Base-by-base conservation (phyloP, 2,797 vertebrate species). In the Gymnothorax javanicus region DNA sequence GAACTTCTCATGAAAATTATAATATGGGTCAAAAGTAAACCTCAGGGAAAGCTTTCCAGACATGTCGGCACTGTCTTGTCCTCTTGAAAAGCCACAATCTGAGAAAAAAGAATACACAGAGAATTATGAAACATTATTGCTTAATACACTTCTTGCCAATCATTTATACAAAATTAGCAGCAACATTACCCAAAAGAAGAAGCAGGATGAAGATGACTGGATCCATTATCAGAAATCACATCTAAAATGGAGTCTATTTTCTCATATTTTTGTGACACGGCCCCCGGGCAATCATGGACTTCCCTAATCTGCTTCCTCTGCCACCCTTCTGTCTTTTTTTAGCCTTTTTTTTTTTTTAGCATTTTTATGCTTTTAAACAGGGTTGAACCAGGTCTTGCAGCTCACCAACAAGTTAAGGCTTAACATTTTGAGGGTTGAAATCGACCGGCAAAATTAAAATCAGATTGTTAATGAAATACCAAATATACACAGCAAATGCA, bases 21-120 rank as follows among this genome's bases (percentile, higher is more conserved):
- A 95, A 87, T 87, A 52, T 0, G 93, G 82, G 33, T 93, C 62
- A 83, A 94, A 95, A 1, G 33, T 6, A 56, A 95, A 83, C 79
- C 33, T 92, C 82, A 96, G 90, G 82, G 87, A 85, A 84, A 96
- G 88, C 15, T 90, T 86, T 73, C 91, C 88, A 84, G 87, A 89
- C 87, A 82, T 86, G 85, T 91, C 33, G 7, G 87, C 90, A 77
- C 7, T 88, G 87, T 94, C 88, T 84, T 93, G 91, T 84, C 92
- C 93, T 8, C 89, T 89, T 15, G 91, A 60, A 82, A 58, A 62
- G 88, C 89, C 86, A 15, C 91, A 5, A 86, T 90, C 95, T 96
- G 89, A 1, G 93, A 93, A 89, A 73, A 88, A 71, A 79, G 43
- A 27, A 43, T 43, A 1, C 20, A 77, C 15, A 50, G 3, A 7